Percentiles rank a stretch among this genome's conserved stretches.
These are phyloP conservation scores for Apamea monoglypha DNA, from an alignment of 2,888 invertebrate species.

Conservation along the genomic window DNA sequence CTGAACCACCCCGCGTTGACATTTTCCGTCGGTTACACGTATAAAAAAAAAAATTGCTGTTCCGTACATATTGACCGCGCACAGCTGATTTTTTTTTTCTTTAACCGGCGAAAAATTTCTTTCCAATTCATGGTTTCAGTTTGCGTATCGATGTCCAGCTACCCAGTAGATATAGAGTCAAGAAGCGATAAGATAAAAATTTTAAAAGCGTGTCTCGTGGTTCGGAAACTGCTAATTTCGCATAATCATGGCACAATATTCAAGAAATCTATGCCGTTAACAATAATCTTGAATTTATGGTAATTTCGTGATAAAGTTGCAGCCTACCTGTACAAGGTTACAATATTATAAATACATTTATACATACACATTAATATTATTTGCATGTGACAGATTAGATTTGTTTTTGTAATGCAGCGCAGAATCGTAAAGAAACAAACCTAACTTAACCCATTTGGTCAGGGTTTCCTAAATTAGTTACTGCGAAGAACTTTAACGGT, in stretches of 20 bases:
- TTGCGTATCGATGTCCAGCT: no score
- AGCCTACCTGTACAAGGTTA: background rate
- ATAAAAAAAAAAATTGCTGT: no score
- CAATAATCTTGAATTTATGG: background rate
- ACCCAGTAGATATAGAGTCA: background rate
- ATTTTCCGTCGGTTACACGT: no score
- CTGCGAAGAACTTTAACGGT: no score
- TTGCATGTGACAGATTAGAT: background rate
- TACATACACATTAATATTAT: background rate
- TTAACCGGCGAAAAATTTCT: no score
- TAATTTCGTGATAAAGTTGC: background rate
- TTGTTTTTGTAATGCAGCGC: background rate
- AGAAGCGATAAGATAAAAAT: constrained; percentile 26
- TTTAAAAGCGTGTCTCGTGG: background rate
- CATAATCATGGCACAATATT: background rate
- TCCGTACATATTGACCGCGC: no score
- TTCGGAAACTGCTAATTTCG: background rate
- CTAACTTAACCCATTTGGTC: no score
- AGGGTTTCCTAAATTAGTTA: no score
- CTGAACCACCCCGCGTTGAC: no score
- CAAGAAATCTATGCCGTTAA: background rate
- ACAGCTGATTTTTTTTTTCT: no score
- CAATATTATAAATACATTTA: background rate
- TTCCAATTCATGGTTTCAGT: no score
- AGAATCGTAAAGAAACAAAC: background rate